Conservation (phyloP, 1,140 invertebrate species). For the Bradynema listronoti region DNA sequence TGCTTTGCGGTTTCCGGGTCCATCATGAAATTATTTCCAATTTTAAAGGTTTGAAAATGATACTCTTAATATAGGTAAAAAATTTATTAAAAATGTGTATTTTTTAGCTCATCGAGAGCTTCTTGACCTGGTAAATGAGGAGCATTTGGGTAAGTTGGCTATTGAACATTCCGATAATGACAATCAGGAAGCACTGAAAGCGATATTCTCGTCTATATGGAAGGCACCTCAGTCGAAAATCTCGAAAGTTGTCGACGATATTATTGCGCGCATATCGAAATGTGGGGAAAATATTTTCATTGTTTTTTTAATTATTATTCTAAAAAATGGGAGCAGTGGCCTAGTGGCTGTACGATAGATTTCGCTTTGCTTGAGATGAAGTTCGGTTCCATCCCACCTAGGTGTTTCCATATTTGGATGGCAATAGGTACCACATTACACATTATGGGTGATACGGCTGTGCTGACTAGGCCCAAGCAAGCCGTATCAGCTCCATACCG, state of each 20-base stretch:
- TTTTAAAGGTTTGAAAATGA: constrained; percentile 51
- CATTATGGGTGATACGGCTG: too few relatives aligned
- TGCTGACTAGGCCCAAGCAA: too few relatives aligned
- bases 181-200: constrained; percentile 63
- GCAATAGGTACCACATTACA: too few relatives aligned
- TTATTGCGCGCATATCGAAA: constrained; percentile 19
- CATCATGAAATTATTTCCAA: constrained; percentile 62
- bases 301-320: neutral
- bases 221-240: constrained; percentile 61
- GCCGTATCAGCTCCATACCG: too few relatives aligned
- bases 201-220: constrained; percentile 71
- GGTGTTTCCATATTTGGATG: too few relatives aligned
- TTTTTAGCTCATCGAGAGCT: constrained; percentile 29
- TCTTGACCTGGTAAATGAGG: constrained; percentile 25
- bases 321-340: too few relatives aligned
- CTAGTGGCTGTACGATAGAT: too few relatives aligned
- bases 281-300: constrained; percentile 9
- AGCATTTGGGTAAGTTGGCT: constrained; percentile 16
- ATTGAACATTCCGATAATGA: constrained; percentile 24
- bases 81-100: constrained; percentile 22
- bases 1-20: constrained; percentile 78
- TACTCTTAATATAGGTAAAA: constrained; percentile 56
- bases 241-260: constrained; percentile 18
- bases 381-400: too few relatives aligned
- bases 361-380: too few relatives aligned